Conservation (phyloP, 2,113 vertebrate species). For the Indicator maculatus region DNA sequence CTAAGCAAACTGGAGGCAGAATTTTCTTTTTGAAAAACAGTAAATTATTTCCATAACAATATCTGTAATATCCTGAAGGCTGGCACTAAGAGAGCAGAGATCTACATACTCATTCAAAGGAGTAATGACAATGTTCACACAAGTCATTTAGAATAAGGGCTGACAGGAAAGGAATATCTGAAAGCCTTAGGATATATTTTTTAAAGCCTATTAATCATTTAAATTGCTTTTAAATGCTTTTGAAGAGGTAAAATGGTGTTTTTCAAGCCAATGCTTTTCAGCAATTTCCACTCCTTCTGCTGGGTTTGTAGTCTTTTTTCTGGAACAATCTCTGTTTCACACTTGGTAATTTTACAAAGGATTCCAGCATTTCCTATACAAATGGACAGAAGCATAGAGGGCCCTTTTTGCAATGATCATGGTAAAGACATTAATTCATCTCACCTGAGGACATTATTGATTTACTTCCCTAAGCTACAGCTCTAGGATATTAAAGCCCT, state of each 20-base stretch:
- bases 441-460: neutral
- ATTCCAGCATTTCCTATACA: neutral
- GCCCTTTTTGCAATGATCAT: accelerated
- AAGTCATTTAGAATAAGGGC: neutral
- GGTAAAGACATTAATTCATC: neutral
- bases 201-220: conserved; percentile 1
- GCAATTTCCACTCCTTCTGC: neutral
- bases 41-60: neutral
- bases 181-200: neutral
- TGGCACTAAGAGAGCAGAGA: neutral
- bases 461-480: neutral
- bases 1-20: neutral
- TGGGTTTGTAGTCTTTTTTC: neutral
- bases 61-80: neutral
- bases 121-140: neutral
- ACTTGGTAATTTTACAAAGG: neutral
- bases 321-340: neutral
- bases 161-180: neutral
- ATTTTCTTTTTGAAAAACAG: neutral
- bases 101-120: neutral
- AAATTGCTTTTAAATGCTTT: neutral
- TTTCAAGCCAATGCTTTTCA: neutral
- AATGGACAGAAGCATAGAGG: neutral
- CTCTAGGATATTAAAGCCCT: neutral
- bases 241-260: neutral